Evolutionary conservation across 2,113 vertebrate species (phyloP), one percentile per base, ranked within the genome.

Genomic region (Gorsachius goisagi): DNA sequence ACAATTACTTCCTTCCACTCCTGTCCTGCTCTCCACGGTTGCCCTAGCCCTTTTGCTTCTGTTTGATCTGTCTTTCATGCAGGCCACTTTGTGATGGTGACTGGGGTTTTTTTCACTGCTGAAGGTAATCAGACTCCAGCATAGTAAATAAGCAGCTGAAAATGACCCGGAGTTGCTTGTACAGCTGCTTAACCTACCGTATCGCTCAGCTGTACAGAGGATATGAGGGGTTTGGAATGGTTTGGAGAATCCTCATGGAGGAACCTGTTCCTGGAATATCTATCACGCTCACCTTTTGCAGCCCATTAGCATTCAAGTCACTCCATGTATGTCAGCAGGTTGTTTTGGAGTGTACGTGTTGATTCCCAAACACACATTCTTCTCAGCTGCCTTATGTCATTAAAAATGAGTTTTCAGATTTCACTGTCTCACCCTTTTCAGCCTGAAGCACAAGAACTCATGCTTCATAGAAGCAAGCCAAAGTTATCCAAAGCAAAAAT

Each of bases 231-330:
- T 88, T 73, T 77, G 26, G 68, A 90, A 77, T 4, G 44, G 19
- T 30, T 68, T 74, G 16, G 32, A 23, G 15, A 89, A 45, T 56
- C 16, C 21, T 82, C 33, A 56, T 1, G 3, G 23, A 83, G 21
- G 30, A 72, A 41, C 21, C 12, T 2, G 2, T 44, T 59, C 30
- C 45, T 68, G 45, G 41, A n/a, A 8, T 17, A 58, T 3, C 22
- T 56, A 2, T 47, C 44, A 7, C 0, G 0, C 9, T 45, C 52
- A 41, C 14, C 18, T 80, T 45, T 39, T 28, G 9, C 12, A 59
- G 8, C 6, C 15, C 33, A 9, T 35, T 41, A 78, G 15, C 39
- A 49, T 75, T 85, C 47, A 75, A 12, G 53, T 33, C 64, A 44
- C 60, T 71, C n/a, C 28, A 77, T 24, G 20, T 49, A 22, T 24